A percentile compares a stretch with the other conserved stretches of the same genome.
Conservation (phyloP, 2,113 vertebrate genomes). For the Ancistrus triradiatus region DNA sequence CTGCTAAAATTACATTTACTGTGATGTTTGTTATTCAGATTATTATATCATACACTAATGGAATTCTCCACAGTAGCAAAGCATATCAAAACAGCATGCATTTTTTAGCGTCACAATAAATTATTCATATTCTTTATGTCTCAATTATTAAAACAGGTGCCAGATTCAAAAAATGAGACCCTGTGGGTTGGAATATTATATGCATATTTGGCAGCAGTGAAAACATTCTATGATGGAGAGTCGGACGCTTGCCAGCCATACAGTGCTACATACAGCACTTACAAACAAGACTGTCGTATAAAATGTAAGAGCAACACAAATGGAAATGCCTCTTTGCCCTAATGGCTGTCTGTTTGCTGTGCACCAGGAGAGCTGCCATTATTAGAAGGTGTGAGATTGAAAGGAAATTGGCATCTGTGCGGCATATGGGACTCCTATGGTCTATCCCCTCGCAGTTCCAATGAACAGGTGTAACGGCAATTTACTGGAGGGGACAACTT, state of each 20-base stretch:
- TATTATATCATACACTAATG: slow-evolving; percentile 17
- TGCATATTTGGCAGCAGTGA: too few species aligned
- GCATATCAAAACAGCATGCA: slow-evolving; percentile 46
- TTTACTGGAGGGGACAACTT: slow-evolving; percentile 52
- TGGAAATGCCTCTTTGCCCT: background rate
- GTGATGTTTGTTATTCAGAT: too few species aligned
- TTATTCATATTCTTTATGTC: slow-evolving; percentile 54
- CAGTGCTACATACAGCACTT: too few species aligned
- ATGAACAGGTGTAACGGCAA: slow-evolving; percentile 63
- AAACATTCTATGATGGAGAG: too few species aligned
- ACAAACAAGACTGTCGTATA: slow-evolving; percentile 20
- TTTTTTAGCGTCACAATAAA: slow-evolving; percentile 52
- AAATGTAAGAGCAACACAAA: background rate
- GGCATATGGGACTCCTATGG: slow-evolving; percentile 61
- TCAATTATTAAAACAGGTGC: slow-evolving; percentile 54
- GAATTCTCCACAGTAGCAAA: background rate
- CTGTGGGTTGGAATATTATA: too few species aligned
- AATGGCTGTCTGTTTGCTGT: background rate
- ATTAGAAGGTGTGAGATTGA: too few species aligned
- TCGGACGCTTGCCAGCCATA: too few species aligned
- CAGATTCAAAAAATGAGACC: too few species aligned
- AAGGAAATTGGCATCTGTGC: slow-evolving; percentile 40
- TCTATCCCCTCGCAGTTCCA: slow-evolving; percentile 46
- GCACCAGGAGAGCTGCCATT: too few species aligned
- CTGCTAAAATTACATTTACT: too few species aligned